Percentiles rank a stretch among this genome's conserved stretches.
Conservation (phyloP, 2,113 vertebrate species). For the Sylvilagus bachmani region DNA sequence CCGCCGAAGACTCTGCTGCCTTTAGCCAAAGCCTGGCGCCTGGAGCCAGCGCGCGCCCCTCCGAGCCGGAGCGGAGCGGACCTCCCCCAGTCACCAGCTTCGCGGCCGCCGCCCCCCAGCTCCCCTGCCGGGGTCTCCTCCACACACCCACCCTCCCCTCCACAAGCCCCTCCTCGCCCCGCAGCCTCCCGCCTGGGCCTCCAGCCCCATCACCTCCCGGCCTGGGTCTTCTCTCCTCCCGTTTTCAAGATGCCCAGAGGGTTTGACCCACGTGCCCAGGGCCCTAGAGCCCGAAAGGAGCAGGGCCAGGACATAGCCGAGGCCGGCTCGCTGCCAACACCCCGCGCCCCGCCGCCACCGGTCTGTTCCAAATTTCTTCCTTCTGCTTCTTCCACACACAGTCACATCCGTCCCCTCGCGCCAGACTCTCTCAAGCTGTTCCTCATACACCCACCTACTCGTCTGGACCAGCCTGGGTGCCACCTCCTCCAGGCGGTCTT, state of each 20-base stretch:
- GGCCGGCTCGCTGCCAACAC: too few species aligned
- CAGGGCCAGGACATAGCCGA: too few species aligned
- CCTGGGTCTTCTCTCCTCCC: not conserved
- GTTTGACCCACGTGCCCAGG: not conserved
- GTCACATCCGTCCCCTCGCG: not conserved
- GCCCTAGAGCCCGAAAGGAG: not conserved
- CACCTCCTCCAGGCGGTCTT: not conserved
- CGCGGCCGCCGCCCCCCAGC: too few species aligned
- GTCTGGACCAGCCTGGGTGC: not conserved
- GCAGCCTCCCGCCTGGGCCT: not conserved
- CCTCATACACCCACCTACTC: fast-evolving
- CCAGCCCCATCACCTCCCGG: fast-evolving
- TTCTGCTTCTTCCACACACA: not conserved
- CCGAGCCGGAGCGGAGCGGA: fast-evolving
- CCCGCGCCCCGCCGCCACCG: too few species aligned
- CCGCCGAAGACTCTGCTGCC: fast-evolving
- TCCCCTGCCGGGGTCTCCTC: fast-evolving
- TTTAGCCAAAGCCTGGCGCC: fast-evolving
- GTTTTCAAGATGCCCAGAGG: not conserved
- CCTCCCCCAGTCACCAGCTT: not conserved
- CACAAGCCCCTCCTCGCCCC: fast-evolving
- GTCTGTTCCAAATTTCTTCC: not conserved
- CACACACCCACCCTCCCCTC: too few species aligned
- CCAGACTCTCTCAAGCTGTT: too few species aligned
- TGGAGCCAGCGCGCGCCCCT: not conserved